Conservation (phyloP, 1,140 invertebrate genomes). For the Euglossa dilemma region DNA sequence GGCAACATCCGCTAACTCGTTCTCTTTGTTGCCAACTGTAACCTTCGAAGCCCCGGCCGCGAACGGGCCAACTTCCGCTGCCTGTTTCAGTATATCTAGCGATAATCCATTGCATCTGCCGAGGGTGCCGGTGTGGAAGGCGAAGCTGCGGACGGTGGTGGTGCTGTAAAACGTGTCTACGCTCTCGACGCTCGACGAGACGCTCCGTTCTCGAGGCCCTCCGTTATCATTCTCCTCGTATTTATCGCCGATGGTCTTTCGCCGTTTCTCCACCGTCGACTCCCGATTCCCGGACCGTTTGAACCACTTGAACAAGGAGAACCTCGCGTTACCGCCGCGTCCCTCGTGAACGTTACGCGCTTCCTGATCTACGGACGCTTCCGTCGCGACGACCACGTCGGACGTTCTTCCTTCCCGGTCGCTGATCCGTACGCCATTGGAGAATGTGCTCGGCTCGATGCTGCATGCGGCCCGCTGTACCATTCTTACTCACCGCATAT, state of each 20-base stretch:
- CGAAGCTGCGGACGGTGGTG: slow-evolving; percentile 88
- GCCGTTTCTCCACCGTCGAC: slow-evolving; percentile 54
- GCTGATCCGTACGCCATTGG: slow-evolving; percentile 65
- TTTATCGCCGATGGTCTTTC: slow-evolving; percentile 41
- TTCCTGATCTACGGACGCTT: slow-evolving; percentile 55
- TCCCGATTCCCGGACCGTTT: slow-evolving; percentile 63
- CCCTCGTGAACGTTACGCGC: slow-evolving; percentile 42
- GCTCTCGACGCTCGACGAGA: slow-evolving; percentile 83
- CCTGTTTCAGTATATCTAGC: slow-evolving; percentile 73
- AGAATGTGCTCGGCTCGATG: slow-evolving; percentile 55
- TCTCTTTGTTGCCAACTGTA: slow-evolving; percentile 65
- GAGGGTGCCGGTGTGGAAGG: slow-evolving; percentile 82
- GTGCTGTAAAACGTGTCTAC: slow-evolving; percentile 86
- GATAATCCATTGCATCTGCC: slow-evolving; percentile 54
- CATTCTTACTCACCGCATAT: slow-evolving; percentile 73
- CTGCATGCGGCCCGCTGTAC: slow-evolving; percentile 71
- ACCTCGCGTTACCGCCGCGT: slow-evolving; percentile 57
- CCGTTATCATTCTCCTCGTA: slow-evolving; percentile 20
- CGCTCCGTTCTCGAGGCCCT: slow-evolving; percentile 46
- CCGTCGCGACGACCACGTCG: slow-evolving; percentile 56
- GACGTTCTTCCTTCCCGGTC: slow-evolving; percentile 48
- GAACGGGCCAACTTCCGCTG: slow-evolving; percentile 83
- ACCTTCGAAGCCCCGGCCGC: slow-evolving; percentile 82
- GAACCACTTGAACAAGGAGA: slow-evolving; percentile 79
- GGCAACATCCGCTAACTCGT: slow-evolving; percentile 54